Percentiles rank a stretch among this genome's conserved stretches.
These are phyloP conservation scores for Furcifer pardalis DNA, from an alignment of 2,797 vertebrate genomes.

Conservation along the genomic window DNA sequence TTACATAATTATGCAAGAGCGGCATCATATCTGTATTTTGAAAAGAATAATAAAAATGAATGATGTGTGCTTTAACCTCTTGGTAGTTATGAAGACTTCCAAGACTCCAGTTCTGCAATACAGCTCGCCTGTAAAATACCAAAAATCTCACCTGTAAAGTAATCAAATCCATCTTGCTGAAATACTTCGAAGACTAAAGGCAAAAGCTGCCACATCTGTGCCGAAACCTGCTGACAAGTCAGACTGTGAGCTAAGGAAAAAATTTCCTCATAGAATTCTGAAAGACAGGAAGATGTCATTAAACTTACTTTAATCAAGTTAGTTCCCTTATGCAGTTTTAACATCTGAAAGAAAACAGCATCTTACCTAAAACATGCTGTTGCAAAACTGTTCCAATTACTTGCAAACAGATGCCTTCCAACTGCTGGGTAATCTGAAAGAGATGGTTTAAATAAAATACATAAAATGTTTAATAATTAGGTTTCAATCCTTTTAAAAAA, in stretches of 20 bases:
- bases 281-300: slow-evolving; percentile 54
- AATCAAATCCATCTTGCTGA: slow-evolving; percentile 98
- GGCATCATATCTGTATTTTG: slow-evolving; percentile 95
- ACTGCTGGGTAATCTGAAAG: slow-evolving; percentile 94
- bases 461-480: background rate
- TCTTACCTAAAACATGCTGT: slow-evolving; percentile 93
- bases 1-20: slow-evolving; percentile 98
- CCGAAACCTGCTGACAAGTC: slow-evolving; percentile 97
- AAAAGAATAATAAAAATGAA: slow-evolving; percentile 46
- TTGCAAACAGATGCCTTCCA: slow-evolving; percentile 98
- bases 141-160: slow-evolving; percentile 90
- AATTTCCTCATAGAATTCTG: slow-evolving; percentile 99
- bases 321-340: background rate
- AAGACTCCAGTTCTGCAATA: slow-evolving; percentile 31
- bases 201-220: slow-evolving; percentile 99
- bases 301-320: slow-evolving; percentile 14
- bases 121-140: slow-evolving; percentile 18
- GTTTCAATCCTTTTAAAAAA: slow-evolving; percentile 24
- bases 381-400: slow-evolving; percentile 98
- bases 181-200: slow-evolving; percentile 98
- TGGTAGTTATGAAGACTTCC: background rate
- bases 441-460: slow-evolving; percentile 7
- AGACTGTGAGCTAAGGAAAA: slow-evolving; percentile 97
- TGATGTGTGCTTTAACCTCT: background rate
- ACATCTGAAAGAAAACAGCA: slow-evolving; percentile 31